Conservation (phyloP, 2,888 invertebrate species). For the Lochmaea crataegi region DNA sequence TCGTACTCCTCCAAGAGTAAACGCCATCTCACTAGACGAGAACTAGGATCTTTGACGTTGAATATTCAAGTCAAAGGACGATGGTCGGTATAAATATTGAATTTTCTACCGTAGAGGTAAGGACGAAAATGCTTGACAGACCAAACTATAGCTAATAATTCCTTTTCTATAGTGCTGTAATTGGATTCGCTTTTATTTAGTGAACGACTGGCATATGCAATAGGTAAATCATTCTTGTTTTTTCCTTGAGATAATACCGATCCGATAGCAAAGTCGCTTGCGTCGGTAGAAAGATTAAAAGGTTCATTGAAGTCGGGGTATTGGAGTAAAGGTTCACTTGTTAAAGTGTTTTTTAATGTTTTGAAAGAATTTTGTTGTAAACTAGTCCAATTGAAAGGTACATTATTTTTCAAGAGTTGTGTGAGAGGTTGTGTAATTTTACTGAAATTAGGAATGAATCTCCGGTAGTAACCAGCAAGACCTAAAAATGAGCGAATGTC, state of each 20-base stretch:
- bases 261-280: constrained; percentile 51
- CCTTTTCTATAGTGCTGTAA: constrained; percentile 59
- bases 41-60: constrained; percentile 53
- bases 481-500: constrained; percentile 48
- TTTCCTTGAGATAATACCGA: constrained; percentile 50
- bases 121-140: constrained; percentile 58
- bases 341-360: constrained; percentile 2
- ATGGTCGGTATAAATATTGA: constrained; percentile 59
- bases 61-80: constrained; percentile 57
- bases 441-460: constrained; percentile 41
- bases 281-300: constrained; percentile 58
- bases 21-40: constrained; percentile 55
- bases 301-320: constrained; percentile 54
- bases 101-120: constrained; percentile 59
- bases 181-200: constrained; percentile 57
- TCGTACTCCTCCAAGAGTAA: constrained; percentile 55
- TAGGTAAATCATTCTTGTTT: constrained; percentile 52
- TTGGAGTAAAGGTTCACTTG: constrained; percentile 45
- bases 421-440: constrained; percentile 40
- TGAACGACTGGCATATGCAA: constrained; percentile 58
- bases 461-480: constrained; percentile 44
- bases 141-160: constrained; percentile 60
- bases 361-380: constrained; percentile 12
- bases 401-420: constrained; percentile 38
- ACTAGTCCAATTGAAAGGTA: constrained; percentile 45